Conservation (phyloP, 2,113 vertebrate species). For the Phoxinus phoxinus region DNA sequence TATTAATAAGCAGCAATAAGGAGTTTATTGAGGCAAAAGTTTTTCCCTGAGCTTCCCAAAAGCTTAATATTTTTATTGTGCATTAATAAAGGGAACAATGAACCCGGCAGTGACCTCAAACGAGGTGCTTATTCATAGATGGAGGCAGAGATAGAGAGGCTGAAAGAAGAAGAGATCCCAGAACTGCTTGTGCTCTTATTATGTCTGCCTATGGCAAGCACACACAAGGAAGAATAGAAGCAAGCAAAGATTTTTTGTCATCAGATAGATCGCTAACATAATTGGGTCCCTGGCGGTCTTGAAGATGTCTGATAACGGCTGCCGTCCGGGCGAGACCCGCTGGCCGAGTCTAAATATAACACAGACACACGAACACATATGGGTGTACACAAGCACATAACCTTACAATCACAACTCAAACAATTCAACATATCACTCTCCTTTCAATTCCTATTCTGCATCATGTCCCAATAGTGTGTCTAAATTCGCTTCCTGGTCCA, state of each 20-base stretch:
- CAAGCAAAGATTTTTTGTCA: slow-evolving; percentile 54
- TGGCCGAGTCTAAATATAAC: slow-evolving; percentile 43
- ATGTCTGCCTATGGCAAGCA: slow-evolving; percentile 46
- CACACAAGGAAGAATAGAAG: slow-evolving; percentile 32
- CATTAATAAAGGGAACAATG: slow-evolving; percentile 12
- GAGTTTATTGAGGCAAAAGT: too few species aligned
- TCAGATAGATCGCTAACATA: slow-evolving; percentile 39
- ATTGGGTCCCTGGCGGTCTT: slow-evolving; percentile 51
- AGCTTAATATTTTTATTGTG: not conserved
- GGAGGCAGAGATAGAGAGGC: slow-evolving; percentile 17
- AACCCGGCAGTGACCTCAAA: slow-evolving; percentile 13
- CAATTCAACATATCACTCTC: not conserved
- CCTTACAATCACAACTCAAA: not conserved
- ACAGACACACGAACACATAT: slow-evolving; percentile 35
- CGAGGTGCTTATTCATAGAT: not conserved
- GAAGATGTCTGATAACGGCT: slow-evolving; percentile 31
- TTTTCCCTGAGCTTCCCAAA: not conserved
- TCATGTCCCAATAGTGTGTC: not conserved
- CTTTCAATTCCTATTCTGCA: not conserved
- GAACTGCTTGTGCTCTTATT: slow-evolving; percentile 41
- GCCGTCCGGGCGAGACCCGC: slow-evolving; percentile 31
- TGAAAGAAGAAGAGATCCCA: slow-evolving; percentile 35
- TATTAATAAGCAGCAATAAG: too few species aligned
- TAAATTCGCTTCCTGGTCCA: not conserved
- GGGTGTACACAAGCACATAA: slow-evolving; percentile 24